These are phyloP conservation scores for Abrostola tripartita DNA, from an alignment of 2,888 invertebrate species.

Conservation along the genomic window DNA sequence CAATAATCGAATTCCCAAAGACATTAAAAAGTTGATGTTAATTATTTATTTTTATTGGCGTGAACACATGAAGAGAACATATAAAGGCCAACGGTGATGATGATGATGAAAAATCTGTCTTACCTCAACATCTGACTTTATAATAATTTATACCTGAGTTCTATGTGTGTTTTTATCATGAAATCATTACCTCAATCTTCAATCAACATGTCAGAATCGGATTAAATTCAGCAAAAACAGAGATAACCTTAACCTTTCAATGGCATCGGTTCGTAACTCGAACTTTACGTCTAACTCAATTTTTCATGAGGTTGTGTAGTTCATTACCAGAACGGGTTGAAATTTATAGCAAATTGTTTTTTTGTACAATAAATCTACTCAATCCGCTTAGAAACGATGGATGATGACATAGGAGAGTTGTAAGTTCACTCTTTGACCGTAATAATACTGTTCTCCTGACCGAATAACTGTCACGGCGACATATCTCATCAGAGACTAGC, in stretches of 20 bases:
- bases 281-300: constrained; percentile 44
- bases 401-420: too few relatives aligned
- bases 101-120: background rate
- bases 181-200: constrained; percentile 11
- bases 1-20: too few relatives aligned
- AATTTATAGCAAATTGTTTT: constrained; percentile 18
- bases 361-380: background rate
- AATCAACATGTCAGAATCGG: constrained; percentile 12
- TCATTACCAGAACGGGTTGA: constrained; percentile 16
- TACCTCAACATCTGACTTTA: background rate
- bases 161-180: too few relatives aligned
- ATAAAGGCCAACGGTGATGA: background rate
- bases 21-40: too few relatives aligned
- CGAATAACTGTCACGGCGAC: too few relatives aligned
- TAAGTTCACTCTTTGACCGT: too few relatives aligned
- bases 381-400: too few relatives aligned
- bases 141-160: background rate
- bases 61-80: background rate
- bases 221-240: constrained; percentile 11
- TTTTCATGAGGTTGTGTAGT: constrained; percentile 43
- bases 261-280: constrained; percentile 13
- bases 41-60: background rate
- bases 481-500: too few relatives aligned
- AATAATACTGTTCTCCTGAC: too few relatives aligned
- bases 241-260: constrained; percentile 40